These are phyloP conservation scores for Acanthococcus lagerstroemiae DNA, from an alignment of 2,888 invertebrate genomes.

Conservation along the genomic window DNA sequence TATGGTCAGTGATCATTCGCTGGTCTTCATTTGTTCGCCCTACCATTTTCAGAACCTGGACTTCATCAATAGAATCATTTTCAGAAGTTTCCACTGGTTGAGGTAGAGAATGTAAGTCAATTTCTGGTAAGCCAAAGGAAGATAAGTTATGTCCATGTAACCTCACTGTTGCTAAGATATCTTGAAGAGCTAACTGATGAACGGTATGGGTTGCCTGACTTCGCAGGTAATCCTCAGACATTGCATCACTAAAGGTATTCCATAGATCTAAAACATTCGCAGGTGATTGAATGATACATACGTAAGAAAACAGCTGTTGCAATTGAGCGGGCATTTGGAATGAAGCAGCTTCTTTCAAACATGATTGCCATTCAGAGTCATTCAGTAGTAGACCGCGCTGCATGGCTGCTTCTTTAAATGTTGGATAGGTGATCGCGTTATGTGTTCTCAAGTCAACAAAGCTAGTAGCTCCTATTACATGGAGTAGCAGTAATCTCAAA, in stretches of 20 bases:
- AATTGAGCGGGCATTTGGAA: conserved; percentile 29
- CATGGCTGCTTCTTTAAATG: conserved; percentile 31
- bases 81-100: too few species aligned
- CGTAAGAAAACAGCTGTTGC: conserved; percentile 21
- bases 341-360: neutral
- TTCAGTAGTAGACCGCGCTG: neutral
- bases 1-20: too few species aligned
- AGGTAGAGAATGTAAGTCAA: too few species aligned
- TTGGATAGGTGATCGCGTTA: conserved; percentile 1
- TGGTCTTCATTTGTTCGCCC: too few species aligned
- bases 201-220: neutral
- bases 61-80: too few species aligned
- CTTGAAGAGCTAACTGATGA: neutral
- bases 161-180: neutral
- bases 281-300: conserved; percentile 19
- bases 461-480: conserved; percentile 20
- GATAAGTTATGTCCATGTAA: neutral
- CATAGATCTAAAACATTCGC: neutral
- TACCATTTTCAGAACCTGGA: too few species aligned
- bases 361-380: conserved; percentile 28
- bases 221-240: conserved; percentile 2
- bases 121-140: neutral
- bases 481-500: conserved; percentile 28
- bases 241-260: neutral
- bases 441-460: conserved; percentile 8